Base-by-base conservation (phyloP, 2,113 vertebrate genomes). In the Myotis davidii region DNA sequence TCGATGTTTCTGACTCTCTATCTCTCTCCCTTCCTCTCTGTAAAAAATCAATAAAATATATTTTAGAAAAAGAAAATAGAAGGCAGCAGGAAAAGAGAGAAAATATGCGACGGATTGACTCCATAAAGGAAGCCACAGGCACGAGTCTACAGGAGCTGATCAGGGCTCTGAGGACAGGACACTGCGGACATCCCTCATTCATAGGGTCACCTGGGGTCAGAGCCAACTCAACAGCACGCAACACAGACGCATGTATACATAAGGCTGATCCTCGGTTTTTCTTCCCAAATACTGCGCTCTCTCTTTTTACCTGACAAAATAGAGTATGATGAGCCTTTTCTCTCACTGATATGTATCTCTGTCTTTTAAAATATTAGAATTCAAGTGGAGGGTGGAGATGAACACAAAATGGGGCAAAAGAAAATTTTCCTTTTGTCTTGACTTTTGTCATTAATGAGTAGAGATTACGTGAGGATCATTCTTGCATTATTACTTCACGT, bases 241-340 rank as follows among this genome's bases (percentile, higher is more conserved):
- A 42, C 79, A 32, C 79, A 39, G 37, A 64, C 3, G 5, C 25
- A 7, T 61, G 14, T 61, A 37, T 34, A 37, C 9, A 16, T 20
- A 82, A 90, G 39, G 29, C 45, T 84, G 48, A 69, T n/a, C 27
- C 76, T 23, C 27, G 37, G 20, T 4, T 79, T 65, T 52, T 29
- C 34, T 92, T 48, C 20, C 45, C 37, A 88, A 94, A 67, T 59
- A 88, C 37, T 65, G 29, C 9, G 17, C 32, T 34, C 61, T 83
- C 61, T 83, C 34, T 89, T 39, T 88, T 96, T 64, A 65, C 23
- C 14, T 92, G 37, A 94, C 16, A 81, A 86, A 72, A 65, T 27
- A 61, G 0, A 10, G 23, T 34, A 74, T 2, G 3, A 73, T 21
- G 8, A 56, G 18, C 64, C 16, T 88, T 74, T 79, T 79, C 45